Conservation (phyloP, 2,113 vertebrate species). For the Peucedramus taeniatus region DNA sequence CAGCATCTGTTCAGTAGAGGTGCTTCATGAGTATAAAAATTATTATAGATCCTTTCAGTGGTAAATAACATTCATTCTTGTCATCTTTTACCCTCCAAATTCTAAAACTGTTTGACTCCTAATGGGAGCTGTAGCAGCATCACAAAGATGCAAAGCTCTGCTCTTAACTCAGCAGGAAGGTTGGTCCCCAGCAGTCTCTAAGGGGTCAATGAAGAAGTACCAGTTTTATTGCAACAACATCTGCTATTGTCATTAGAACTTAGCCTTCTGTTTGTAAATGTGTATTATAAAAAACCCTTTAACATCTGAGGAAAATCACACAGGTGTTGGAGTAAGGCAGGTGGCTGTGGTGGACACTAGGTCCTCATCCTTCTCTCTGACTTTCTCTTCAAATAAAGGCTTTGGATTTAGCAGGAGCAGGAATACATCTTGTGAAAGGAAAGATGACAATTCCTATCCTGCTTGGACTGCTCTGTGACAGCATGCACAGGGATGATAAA, state of each 20-base stretch:
- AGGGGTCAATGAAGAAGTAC: not conserved
- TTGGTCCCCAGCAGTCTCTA: not conserved
- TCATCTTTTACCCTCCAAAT: not conserved
- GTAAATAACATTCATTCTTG: not conserved
- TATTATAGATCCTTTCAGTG: not conserved
- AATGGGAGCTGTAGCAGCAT: not conserved
- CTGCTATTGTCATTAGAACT: not conserved
- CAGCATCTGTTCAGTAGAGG: not conserved
- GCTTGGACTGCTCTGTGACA: not conserved
- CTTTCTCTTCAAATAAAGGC: not conserved
- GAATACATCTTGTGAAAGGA: not conserved
- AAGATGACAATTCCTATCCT: not conserved
- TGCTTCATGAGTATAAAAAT: not conserved
- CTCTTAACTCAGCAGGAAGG: not conserved
- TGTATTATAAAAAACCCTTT: fast-evolving
- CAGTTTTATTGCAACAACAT: not conserved
- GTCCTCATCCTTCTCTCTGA: not conserved
- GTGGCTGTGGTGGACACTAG: not conserved
- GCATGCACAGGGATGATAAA: not conserved
- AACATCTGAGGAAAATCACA: not conserved
- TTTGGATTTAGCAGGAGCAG: not conserved
- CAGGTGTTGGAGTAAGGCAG: fast-evolving
- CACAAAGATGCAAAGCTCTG: not conserved
- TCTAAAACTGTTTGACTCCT: not conserved
- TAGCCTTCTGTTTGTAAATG: not conserved